These are phyloP conservation scores for Chitala chitala DNA, from an alignment of 2,113 vertebrate genomes.

Conservation along the genomic window DNA sequence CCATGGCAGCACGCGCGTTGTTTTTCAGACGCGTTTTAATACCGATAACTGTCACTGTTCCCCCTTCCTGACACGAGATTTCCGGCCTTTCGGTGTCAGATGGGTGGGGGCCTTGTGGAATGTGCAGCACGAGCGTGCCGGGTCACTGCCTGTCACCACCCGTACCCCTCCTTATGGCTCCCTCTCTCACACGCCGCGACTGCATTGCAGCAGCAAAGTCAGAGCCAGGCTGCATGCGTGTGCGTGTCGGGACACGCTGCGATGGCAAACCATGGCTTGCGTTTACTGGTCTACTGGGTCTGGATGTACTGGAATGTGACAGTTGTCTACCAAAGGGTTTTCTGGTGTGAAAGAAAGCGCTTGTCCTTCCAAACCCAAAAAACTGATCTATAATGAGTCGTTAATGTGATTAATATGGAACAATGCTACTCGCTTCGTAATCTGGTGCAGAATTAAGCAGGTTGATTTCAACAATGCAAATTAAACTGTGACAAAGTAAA, in stretches of 20 bases:
- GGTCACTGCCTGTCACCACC: background rate
- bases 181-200: constrained; percentile 47
- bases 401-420: background rate
- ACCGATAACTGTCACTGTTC: background rate
- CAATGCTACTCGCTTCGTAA: background rate
- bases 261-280: background rate
- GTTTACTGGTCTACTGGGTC: background rate
- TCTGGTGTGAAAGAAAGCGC: background rate
- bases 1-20: background rate
- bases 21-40: background rate
- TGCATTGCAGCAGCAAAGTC: constrained; percentile 58
- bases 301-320: background rate
- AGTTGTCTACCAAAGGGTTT: background rate
- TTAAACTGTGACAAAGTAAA: background rate
- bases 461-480: background rate
- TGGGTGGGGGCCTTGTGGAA: background rate
- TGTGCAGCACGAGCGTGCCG: background rate
- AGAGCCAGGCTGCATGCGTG: background rate
- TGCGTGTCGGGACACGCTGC: background rate
- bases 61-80: background rate
- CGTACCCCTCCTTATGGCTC: constrained; percentile 39
- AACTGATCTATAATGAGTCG: background rate
- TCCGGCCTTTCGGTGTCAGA: background rate
- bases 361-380: background rate
- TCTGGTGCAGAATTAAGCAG: background rate